A percentile compares a stretch with the other conserved stretches of the same genome.
Evolutionary conservation across 2,113 vertebrate species (phyloP).

Genomic region (Eurystomus gularis): DNA sequence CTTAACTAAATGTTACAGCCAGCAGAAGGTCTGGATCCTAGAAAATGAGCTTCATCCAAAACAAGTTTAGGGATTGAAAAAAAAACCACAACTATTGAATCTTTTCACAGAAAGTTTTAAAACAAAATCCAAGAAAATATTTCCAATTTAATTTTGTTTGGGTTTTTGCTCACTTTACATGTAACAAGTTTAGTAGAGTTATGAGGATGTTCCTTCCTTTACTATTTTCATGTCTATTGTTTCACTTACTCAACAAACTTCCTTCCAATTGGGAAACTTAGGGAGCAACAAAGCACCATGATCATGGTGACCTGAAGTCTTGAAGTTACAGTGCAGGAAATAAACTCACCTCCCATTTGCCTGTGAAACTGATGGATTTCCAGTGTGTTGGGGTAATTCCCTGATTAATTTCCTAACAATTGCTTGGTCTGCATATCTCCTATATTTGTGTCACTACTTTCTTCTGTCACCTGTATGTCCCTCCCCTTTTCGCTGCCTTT

Average conservation of each 20-base stretch:
- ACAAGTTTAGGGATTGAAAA: neutral
- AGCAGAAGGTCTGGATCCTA: neutral
- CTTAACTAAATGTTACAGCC: neutral
- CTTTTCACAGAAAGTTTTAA: neutral
- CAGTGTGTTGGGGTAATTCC: neutral
- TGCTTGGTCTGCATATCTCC: neutral
- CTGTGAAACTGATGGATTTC: neutral
- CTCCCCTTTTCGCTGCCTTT: neutral
- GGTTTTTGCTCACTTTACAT: neutral
- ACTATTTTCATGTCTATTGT: neutral
- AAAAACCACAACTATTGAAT: neutral
- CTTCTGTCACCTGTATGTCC: neutral
- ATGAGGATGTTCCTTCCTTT: neutral
- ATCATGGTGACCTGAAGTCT: neutral
- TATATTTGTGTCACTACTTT: neutral
- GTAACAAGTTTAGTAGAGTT: neutral
- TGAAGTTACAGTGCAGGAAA: neutral
- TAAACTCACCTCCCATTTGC: neutral
- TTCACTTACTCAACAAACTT: neutral
- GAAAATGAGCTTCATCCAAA: neutral
- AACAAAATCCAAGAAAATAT: neutral
- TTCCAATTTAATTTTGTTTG: neutral
- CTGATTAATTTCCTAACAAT: neutral
- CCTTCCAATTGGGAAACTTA: neutral
- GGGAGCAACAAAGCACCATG: neutral